Percentiles rank a stretch among this genome's conserved stretches.
phyloP scores from a whole-genome alignment of 53 echinoderm and acorn worm species.

The Paracentrotus lividus region DNA sequence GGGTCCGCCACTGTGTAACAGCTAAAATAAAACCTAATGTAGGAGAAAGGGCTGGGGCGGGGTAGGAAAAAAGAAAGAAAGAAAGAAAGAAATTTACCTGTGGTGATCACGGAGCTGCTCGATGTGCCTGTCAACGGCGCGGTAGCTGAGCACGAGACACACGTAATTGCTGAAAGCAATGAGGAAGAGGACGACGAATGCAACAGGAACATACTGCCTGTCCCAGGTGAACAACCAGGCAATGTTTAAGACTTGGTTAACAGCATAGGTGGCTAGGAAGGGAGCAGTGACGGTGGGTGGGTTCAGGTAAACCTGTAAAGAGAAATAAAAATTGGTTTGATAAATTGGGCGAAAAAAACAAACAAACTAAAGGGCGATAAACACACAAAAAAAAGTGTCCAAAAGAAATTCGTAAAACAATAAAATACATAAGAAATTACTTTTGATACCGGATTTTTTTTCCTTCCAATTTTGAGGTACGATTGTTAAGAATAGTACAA shows the following conservation, averaged over 20 bases:
- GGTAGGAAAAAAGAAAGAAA: no score
- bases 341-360: no score
- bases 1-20: no score
- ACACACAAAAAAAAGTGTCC: no score
- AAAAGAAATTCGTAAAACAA: no score
- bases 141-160: slow-evolving; percentile 69
- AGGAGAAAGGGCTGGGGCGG: no score
- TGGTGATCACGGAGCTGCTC: slow-evolving; percentile 66
- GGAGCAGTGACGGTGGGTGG: slow-evolving; percentile 67
- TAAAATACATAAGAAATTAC: no score
- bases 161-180: slow-evolving; percentile 73
- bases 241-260: slow-evolving; percentile 77
- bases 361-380: no score
- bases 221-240: slow-evolving; percentile 82
- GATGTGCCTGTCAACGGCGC: slow-evolving; percentile 65
- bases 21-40: no score
- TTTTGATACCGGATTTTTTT: no score
- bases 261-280: slow-evolving; percentile 70
- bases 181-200: slow-evolving; percentile 60
- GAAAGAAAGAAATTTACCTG: slow-evolving; percentile 71
- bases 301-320: slow-evolving; percentile 71
- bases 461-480: no score
- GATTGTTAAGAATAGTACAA: no score
- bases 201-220: slow-evolving; percentile 64
- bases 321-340: neutral